These are phyloP conservation scores for Xanthia icteritia DNA, from an alignment of 2,888 invertebrate genomes.

Conservation along the genomic window DNA sequence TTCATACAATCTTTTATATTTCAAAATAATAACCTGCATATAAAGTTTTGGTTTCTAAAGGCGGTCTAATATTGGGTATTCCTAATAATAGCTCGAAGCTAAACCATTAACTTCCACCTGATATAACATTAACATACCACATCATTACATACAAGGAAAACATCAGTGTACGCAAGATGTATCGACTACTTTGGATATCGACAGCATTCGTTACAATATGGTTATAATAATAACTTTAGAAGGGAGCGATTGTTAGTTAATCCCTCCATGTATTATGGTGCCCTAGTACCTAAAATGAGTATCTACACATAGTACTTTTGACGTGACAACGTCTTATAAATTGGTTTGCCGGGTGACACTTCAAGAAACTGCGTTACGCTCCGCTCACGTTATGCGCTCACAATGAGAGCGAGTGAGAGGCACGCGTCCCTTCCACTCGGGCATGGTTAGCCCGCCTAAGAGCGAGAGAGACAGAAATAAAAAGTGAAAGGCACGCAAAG, in stretches of 20 bases:
- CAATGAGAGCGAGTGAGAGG: too few relatives aligned
- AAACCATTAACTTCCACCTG: not conserved
- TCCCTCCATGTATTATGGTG: constrained; percentile 3
- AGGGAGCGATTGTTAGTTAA: not conserved
- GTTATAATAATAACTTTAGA: not conserved
- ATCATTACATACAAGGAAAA: not conserved
- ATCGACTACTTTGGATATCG: not conserved
- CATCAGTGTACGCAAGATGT: not conserved
- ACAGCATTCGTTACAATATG: not conserved
- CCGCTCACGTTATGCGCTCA: too few relatives aligned
- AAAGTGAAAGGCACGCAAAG: too few relatives aligned
- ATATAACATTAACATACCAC: not conserved
- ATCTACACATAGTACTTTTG: too few relatives aligned
- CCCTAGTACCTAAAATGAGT: constrained; percentile 5
- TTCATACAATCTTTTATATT: not conserved
- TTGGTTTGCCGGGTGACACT: too few relatives aligned
- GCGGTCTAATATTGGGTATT: not conserved
- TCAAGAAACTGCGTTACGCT: too few relatives aligned
- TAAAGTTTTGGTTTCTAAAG: too few relatives aligned
- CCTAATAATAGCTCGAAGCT: not conserved
- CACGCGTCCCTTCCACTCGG: too few relatives aligned
- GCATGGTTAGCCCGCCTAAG: too few relatives aligned
- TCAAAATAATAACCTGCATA: not conserved
- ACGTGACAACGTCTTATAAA: too few relatives aligned
- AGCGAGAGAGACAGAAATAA: too few relatives aligned